These are phyloP conservation scores for Trichopoda pennipes DNA, from an alignment of 2,888 invertebrate genomes.

Conservation along the genomic window DNA sequence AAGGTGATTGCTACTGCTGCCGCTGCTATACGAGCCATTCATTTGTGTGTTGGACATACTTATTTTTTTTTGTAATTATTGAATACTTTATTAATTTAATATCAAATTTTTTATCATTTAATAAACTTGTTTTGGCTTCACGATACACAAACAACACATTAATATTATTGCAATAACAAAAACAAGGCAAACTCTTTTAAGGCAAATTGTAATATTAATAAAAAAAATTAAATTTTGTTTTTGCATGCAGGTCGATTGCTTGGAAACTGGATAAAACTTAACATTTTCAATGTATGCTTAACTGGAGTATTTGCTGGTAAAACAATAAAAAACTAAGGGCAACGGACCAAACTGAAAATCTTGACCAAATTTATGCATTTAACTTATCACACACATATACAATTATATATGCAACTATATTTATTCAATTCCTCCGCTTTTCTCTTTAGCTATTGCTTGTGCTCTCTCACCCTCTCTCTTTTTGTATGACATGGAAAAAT, in stretches of 20 bases:
- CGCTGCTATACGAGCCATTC: slow-evolving; percentile 49
- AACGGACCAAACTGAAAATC: slow-evolving; percentile 24
- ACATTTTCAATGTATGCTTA: neutral
- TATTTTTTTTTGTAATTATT: slow-evolving; percentile 27
- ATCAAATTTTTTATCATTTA: neutral
- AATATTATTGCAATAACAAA: slow-evolving; percentile 2
- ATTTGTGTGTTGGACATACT: slow-evolving; percentile 64
- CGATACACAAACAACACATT: neutral
- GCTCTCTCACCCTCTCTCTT: too few relatives aligned
- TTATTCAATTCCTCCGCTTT: slow-evolving; percentile 4
- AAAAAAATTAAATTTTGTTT: too few relatives aligned
- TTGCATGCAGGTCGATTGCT: neutral
- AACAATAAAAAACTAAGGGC: neutral
- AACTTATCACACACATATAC: slow-evolving; percentile 24
- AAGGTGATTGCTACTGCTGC: slow-evolving; percentile 22
- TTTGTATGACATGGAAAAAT: slow-evolving; percentile 45
- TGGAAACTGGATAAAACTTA: slow-evolving; percentile 19
- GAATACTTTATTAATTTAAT: slow-evolving; percentile 9
- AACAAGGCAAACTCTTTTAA: neutral
- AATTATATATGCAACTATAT: neutral
- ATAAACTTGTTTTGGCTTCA: neutral
- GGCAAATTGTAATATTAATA: neutral
- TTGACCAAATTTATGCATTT: slow-evolving; percentile 49
- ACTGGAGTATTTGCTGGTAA: slow-evolving; percentile 23
- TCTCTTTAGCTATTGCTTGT: slow-evolving; percentile 18